A percentile compares a stretch with the other conserved stretches of the same genome.
phyloP scores from a whole-genome alignment of 2,888 invertebrate genomes.

The Trimorus sp. region DNA sequence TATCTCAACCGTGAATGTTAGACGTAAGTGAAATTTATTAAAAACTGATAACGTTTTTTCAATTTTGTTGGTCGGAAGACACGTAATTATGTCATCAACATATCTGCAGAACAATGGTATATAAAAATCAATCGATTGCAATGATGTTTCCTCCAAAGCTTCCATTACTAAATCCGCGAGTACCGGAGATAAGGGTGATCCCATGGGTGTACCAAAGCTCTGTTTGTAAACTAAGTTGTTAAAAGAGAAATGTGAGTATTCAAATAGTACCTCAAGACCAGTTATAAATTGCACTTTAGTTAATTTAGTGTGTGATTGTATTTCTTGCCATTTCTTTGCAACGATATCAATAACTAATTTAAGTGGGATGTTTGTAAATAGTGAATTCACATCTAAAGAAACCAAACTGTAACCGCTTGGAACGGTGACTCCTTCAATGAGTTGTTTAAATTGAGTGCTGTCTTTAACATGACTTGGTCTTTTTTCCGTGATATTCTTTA shows the following conservation, averaged over 20 bases:
- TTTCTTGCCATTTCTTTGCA: conserved; percentile 5
- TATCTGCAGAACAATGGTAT: conserved; percentile 28
- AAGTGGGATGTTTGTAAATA: conserved; percentile 15
- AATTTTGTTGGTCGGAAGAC: conserved; percentile 1
- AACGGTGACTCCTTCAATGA: neutral
- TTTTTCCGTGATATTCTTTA: conserved; percentile 4
- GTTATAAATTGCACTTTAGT: conserved; percentile 15
- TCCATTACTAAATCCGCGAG: conserved; percentile 38
- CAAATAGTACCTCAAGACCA: conserved; percentile 9
- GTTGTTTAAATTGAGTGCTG: neutral
- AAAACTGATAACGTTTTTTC: neutral
- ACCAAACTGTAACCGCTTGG: neutral
- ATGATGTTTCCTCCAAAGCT: conserved; percentile 14
- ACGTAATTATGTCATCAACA: conserved; percentile 53
- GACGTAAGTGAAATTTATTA: conserved; percentile 18
- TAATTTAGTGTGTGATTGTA: conserved; percentile 11
- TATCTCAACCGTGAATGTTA: conserved; percentile 24
- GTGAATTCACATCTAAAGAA: neutral
- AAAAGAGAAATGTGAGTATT: conserved; percentile 12
- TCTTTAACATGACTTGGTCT: conserved; percentile 6
- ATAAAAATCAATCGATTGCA: neutral
- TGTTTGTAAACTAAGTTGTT: conserved; percentile 18
- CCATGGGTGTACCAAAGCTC: conserved; percentile 45
- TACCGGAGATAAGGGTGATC: neutral
- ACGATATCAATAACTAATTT: neutral